A percentile compares a stretch with the other conserved stretches of the same genome.
phyloP scores from a whole-genome alignment of 2,113 vertebrate species.

The Stigmatopora nigra region DNA sequence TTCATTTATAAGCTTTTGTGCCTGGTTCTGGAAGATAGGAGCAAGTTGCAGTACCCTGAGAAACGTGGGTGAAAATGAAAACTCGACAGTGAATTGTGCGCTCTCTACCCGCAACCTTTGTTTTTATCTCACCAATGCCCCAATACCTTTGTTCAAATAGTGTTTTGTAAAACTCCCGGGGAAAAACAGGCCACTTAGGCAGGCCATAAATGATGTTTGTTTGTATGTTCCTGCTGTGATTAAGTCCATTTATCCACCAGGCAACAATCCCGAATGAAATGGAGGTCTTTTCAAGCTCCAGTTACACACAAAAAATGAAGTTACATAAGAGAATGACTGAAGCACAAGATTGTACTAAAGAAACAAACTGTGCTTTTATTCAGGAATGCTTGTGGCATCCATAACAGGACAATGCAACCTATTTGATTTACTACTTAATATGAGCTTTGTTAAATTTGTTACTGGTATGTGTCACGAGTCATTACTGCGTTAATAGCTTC shows the following conservation, averaged over 20 bases:
- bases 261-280: conserved; percentile 58
- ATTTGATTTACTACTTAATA: conserved; percentile 13
- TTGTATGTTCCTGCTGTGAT: conserved; percentile 47
- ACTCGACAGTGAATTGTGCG: too few relatives aligned
- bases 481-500: conserved; percentile 49
- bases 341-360: conserved; percentile 52
- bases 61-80: too few relatives aligned
- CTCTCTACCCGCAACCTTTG: too few relatives aligned
- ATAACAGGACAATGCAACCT: conserved; percentile 11
- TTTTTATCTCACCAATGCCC: background rate
- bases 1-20: too few relatives aligned
- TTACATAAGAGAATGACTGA: conserved; percentile 46
- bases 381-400: conserved; percentile 8
- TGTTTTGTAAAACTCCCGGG: background rate
- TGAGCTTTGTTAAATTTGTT: conserved; percentile 27
- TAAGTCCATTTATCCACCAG: conserved; percentile 61
- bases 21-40: too few relatives aligned
- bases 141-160: background rate
- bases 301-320: conserved; percentile 59
- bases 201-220: conserved; percentile 16
- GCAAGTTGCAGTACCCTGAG: too few relatives aligned
- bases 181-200: conserved; percentile 41
- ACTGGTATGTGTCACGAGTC: conserved; percentile 47
- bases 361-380: conserved; percentile 38
- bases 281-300: conserved; percentile 44